Percentiles rank a stretch among this genome's conserved stretches.
These are phyloP conservation scores for Omphaloscelis lunosa DNA, from an alignment of 2,888 invertebrate genomes.

Conservation along the genomic window DNA sequence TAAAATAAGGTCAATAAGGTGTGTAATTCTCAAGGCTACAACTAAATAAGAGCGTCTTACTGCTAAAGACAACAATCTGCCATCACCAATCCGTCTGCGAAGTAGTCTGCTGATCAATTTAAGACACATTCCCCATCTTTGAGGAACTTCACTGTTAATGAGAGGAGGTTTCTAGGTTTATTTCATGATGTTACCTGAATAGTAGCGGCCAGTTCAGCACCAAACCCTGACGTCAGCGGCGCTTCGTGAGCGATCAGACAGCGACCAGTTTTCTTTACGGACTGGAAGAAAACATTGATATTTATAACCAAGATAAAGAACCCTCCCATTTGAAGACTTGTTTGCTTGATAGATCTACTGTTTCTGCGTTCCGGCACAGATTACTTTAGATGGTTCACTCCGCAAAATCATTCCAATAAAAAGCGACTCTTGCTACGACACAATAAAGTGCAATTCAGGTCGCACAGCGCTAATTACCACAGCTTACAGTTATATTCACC, in stretches of 20 bases:
- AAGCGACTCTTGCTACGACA: too few species aligned
- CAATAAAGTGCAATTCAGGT: too few species aligned
- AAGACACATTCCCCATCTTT: neutral
- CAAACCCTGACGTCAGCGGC: conserved; percentile 98
- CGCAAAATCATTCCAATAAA: too few species aligned
- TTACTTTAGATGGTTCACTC: too few species aligned
- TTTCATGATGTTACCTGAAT: conserved; percentile 93
- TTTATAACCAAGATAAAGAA: neutral
- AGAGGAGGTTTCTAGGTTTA: neutral
- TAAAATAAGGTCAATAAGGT: neutral
- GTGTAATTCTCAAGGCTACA: neutral
- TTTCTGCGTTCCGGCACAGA: neutral
- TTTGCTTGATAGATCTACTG: neutral
- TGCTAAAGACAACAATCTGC: neutral
- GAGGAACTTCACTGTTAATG: neutral
- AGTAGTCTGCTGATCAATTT: too few species aligned
- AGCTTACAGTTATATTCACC: too few species aligned
- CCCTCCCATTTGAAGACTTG: neutral
- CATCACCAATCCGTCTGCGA: neutral
- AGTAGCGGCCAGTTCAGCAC: conserved; percentile 97
- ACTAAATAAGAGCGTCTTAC: neutral
- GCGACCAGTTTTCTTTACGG: conserved; percentile 98
- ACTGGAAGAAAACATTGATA: conserved; percentile 91
- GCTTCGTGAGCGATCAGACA: conserved; percentile 98
- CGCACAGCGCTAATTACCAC: too few species aligned